phyloP scores from a whole-genome alignment of 2,797 vertebrate species.

The Acomys russatus region DNA sequence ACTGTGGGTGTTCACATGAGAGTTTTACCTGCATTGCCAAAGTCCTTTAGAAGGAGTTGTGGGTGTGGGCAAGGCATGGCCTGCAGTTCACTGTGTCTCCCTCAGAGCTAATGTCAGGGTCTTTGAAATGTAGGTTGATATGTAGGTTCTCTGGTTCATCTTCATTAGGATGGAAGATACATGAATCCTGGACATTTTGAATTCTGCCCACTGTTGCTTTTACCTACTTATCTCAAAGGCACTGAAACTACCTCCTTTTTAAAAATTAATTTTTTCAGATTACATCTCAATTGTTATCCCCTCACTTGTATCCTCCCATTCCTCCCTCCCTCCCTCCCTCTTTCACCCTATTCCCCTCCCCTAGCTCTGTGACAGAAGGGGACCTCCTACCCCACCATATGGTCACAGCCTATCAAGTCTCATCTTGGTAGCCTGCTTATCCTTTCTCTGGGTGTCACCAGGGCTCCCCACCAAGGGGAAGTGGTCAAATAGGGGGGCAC shows the following conservation, averaged over 20 bases:
- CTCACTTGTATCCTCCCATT: too few relatives aligned
- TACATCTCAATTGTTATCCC: too few relatives aligned
- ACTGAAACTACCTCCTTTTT: not conserved
- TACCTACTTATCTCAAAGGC: not conserved
- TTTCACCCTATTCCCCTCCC: too few relatives aligned
- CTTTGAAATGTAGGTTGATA: not conserved
- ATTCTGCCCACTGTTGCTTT: not conserved
- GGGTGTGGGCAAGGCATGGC: accelerated
- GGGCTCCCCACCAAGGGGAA: too few relatives aligned
- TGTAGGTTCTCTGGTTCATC: not conserved
- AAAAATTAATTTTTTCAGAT: not conserved
- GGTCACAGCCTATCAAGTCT: too few relatives aligned
- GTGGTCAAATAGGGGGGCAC: too few relatives aligned
- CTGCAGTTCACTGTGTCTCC: not conserved
- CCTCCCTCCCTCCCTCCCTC: too few relatives aligned
- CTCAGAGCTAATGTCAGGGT: too few relatives aligned
- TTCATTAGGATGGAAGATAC: not conserved
- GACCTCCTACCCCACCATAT: too few relatives aligned
- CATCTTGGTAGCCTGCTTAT: too few relatives aligned
- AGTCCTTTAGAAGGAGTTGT: not conserved
- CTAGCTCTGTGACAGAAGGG: too few relatives aligned
- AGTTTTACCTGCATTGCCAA: not conserved
- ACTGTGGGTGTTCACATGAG: not conserved
- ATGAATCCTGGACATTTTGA: not conserved
- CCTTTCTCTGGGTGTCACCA: too few relatives aligned